Base-by-base conservation (phyloP, 2,797 vertebrate species). In the Argyrosomus regius region DNA sequence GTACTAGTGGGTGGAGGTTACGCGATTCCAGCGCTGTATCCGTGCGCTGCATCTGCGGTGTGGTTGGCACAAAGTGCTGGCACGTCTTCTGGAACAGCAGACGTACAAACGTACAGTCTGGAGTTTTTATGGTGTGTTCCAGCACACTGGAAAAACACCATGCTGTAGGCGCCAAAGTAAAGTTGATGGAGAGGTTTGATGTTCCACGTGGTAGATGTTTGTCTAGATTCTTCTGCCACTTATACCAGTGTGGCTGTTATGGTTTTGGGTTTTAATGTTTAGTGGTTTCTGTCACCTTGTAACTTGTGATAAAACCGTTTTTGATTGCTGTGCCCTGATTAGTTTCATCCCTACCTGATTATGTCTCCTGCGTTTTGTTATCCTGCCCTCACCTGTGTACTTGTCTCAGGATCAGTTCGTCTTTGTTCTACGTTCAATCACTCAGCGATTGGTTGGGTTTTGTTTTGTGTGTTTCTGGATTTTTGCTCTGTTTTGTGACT, bases 1-100 rank as follows among this genome's bases (percentile, higher is more conserved):
- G 78, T n/a, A 70, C 62, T 46, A 65, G 84, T 80, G 76, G 80
- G 75, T 50, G 78, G 73, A 80, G 70, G 81, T 80, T 83, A 82
- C 64, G 28, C 66, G 90, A 80, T 66, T 78, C 68, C 77, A 45
- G 3, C 22, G 56, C 68, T 52, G 58, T 58, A 48, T 72, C 70
- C 75, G 68, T 68, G 75, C 75, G 41, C 46, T 24, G 57, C 39
- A 62, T 71, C 60, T 28, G 60, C 20, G 75, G 31, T 12, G 48
- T 13, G 53, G 69, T 49, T 74, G 77, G 63, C 71, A 67, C 31
- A 35, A 85, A 75, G 49, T n/a, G 6, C 54, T 9, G 22, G 59
- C 60, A 45, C 43, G 12, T 80, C 63, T 59, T 78, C 56, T 66
- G 68, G 58, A 63, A 60, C 48, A 14, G 50, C 72, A 58, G 68